Evolutionary conservation across 2,113 vertebrate species (phyloP).

Genomic region (Lathamus discolor): DNA sequence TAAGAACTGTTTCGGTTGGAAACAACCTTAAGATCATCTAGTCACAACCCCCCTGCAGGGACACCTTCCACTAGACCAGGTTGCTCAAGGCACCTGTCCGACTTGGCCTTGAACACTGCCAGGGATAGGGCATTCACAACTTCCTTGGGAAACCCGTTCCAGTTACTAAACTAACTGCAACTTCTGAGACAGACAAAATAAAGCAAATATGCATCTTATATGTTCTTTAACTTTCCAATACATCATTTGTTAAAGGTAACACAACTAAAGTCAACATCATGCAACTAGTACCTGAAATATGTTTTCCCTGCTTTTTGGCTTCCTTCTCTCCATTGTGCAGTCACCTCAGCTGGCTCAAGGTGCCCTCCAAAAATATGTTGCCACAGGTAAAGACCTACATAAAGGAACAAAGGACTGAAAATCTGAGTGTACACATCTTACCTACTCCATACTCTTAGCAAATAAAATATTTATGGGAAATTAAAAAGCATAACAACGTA

Average conservation of each 20-base stretch:
- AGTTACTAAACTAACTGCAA: not conserved
- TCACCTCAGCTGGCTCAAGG: slow-evolving; percentile 84
- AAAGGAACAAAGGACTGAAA: not conserved
- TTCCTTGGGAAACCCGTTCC: not conserved
- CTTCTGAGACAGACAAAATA: not conserved
- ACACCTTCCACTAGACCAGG: not conserved
- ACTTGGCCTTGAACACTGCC: not conserved
- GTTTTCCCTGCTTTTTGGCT: slow-evolving; percentile 83
- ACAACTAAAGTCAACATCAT: not conserved
- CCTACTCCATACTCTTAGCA: not conserved
- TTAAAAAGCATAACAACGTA: not conserved
- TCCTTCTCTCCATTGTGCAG: slow-evolving; percentile 92
- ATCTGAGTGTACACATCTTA: not conserved
- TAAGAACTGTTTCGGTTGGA: not conserved
- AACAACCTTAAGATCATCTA: not conserved
- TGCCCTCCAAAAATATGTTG: slow-evolving; percentile 91
- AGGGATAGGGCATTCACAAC: not conserved
- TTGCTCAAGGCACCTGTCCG: not conserved
- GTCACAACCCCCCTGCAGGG: not conserved
- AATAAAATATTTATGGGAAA: not conserved
- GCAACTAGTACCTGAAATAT: slow-evolving; percentile 84
- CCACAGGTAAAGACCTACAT: slow-evolving; percentile 92
- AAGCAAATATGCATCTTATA: not conserved
- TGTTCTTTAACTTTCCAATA: not conserved
- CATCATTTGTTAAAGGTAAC: not conserved